Percentiles rank a stretch among this genome's conserved stretches.
Evolutionary conservation across 2,113 vertebrate genomes (phyloP).

Genomic region (Oreochromis aureus): DNA sequence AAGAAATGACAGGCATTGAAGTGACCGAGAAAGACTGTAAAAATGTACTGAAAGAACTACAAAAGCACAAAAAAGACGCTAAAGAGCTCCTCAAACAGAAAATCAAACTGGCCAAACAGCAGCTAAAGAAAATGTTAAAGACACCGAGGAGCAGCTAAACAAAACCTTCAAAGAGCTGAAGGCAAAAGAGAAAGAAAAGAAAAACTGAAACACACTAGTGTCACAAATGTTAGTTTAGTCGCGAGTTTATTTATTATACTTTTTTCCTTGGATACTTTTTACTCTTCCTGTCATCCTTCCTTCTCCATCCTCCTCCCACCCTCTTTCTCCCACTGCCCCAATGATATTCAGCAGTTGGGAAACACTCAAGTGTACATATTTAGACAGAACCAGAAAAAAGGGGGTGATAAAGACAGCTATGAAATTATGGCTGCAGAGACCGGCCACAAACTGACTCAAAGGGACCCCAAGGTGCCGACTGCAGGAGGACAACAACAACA

Average conservation of each 20-base stretch:
- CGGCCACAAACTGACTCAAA: neutral
- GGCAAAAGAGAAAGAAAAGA: neutral
- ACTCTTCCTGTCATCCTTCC: neutral
- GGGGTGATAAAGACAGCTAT: neutral
- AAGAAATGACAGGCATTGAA: accelerated
- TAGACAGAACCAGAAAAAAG: neutral
- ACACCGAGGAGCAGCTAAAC: neutral
- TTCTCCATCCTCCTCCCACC: neutral
- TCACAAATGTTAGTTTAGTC: neutral
- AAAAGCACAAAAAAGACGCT: neutral
- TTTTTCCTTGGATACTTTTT: neutral
- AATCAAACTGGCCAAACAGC: neutral
- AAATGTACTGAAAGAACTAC: neutral
- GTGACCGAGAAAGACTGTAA: neutral
- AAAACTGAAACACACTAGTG: neutral
- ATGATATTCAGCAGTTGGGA: neutral
- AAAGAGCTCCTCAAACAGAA: neutral
- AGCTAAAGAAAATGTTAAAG: neutral
- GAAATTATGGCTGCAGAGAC: neutral
- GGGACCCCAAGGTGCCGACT: conserved; percentile 17
- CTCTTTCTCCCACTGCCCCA: no score
- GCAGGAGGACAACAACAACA: conserved; percentile 51
- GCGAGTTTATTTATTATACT: accelerated
- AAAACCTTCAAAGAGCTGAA: neutral
- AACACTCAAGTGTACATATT: neutral